A percentile compares a stretch with the other conserved stretches of the same genome.
These are phyloP conservation scores for Pterois miles DNA, from an alignment of 2,797 vertebrate species.

Conservation along the genomic window DNA sequence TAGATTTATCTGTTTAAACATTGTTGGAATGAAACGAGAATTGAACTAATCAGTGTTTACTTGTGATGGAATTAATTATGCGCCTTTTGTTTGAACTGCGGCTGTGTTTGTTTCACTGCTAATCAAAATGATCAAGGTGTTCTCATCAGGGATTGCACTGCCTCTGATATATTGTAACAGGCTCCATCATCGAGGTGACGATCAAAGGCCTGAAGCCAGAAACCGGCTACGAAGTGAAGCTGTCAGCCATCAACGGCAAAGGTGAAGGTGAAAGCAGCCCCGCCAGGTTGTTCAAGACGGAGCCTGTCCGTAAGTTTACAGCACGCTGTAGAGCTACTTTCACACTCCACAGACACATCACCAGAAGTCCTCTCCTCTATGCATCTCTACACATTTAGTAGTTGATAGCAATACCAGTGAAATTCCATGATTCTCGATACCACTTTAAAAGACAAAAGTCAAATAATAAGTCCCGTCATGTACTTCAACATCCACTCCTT, in stretches of 20 bases:
- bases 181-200: conserved; percentile 83
- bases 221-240: conserved; percentile 88
- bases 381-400: too few relatives aligned
- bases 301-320: conserved; percentile 91
- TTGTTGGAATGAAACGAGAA: conserved; percentile 38
- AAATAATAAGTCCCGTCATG: too few relatives aligned
- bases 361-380: not conserved
- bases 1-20: conserved; percentile 48
- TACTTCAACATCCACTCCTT: too few relatives aligned
- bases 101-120: conserved; percentile 42
- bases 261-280: conserved; percentile 92
- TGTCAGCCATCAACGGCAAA: conserved; percentile 96
- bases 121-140: conserved; percentile 47
- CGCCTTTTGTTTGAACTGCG: conserved; percentile 44
- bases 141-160: conserved; percentile 29
- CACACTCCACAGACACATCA: conserved; percentile 10
- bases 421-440: too few relatives aligned
- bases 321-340: conserved; percentile 6
- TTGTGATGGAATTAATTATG: conserved; percentile 42
- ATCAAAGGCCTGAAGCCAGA: conserved; percentile 91
- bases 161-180: conserved; percentile 73
- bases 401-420: too few relatives aligned
- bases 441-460: too few relatives aligned
- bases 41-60: conserved; percentile 52
- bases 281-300: conserved; percentile 89